Base-by-base conservation (phyloP, 2,113 vertebrate genomes). In the Tonatia bakeri region DNA sequence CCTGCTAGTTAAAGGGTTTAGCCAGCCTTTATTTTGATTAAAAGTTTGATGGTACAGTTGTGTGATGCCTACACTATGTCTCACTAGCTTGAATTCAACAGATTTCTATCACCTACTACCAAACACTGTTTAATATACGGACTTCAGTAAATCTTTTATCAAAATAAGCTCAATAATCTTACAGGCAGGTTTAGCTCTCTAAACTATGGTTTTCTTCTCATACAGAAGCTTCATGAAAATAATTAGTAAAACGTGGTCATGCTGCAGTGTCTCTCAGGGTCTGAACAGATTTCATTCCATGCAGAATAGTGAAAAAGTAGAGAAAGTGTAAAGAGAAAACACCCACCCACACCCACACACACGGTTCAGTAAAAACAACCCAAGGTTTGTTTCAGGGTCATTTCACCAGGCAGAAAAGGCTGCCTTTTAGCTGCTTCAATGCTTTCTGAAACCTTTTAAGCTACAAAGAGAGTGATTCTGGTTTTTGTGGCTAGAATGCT, bases 1-100 rank as follows among this genome's bases (percentile, higher is more conserved):
- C 85, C 93, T 96, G 89, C 38, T 95, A 96, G 95, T 98, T 98
- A 97, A 97, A 92, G 92, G 22, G 87, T 87, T 97, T 90, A 96
- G 94, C 94, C 81, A 95, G 91, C 77, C 90, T 65, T 94, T 26
- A 90, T 93, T 94, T 97, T 96, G 98, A 98, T 98, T 96, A 97
- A 96, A 98, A 87, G 9, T 88, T 96, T 94, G 93, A 76, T 92
- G 92, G 33, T 94, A 59, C 22, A 80, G 77, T 90, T 97, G 85
- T 70, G 96, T 96, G 86, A 90, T 96, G 70, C 14, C 36, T 94
- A 59, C 69, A 88, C 19, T 94, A 20, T 85, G 69, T 87, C 73
- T 87, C 87, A 92, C 89, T 76, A 90, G 56, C 87, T 85, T 81
- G 96, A 97, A 95, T 91, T 72, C 69, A 96, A 0, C 73, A 75